Evolutionary conservation across 2,113 vertebrate species (phyloP), one percentile per base, ranked within the genome.

Genomic region (Apaloderma vittatum): DNA sequence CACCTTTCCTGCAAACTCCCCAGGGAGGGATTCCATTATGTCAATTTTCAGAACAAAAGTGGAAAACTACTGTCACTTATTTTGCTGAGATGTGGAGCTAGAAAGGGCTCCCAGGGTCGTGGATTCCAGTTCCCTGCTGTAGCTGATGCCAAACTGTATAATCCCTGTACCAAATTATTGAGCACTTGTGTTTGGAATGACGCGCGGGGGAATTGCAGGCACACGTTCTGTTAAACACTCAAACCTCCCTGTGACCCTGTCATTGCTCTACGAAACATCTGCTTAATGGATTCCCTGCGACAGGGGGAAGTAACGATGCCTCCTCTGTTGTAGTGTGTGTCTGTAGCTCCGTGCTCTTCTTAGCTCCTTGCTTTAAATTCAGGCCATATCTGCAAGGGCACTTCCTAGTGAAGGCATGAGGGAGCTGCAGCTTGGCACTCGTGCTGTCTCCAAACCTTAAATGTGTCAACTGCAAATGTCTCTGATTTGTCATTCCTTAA

Each of bases 241-340:
- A 24, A 91, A 61, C 71, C 89, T 89, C 84, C 4, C 5, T 40
- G 93, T 90, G 94, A 95, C 93, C 91, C 89, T 96, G 94, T 84
- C 83, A 46, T 12, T 0, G 7, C 83, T 86, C 72, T 9, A 3
- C 46, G 68, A 52, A 95, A n/a, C 76, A 80, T 79, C 94, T 95
- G 86, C 85, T 77, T 63, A 55, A 74, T 89, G 89, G 72, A 37
- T 96, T 95, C 89, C 68, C 70, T 73, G 7, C 0, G 0, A 61
- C 36, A 65, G 68, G 19, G 70, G 52, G 34, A 67, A 88, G 51
- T 36, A 52, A 49, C 49, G 34, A 7, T 40, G 72, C 57, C 52
- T 52, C 27, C 14, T 79, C 71, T 85, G 23, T 11, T 5, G 16
- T 2, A 62, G 58, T 62, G 4, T 0, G 3, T 51, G 21, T 22